phyloP scores from a whole-genome alignment of 2,113 vertebrate genomes.

The Lepidiolamprologus cunningtoni region DNA sequence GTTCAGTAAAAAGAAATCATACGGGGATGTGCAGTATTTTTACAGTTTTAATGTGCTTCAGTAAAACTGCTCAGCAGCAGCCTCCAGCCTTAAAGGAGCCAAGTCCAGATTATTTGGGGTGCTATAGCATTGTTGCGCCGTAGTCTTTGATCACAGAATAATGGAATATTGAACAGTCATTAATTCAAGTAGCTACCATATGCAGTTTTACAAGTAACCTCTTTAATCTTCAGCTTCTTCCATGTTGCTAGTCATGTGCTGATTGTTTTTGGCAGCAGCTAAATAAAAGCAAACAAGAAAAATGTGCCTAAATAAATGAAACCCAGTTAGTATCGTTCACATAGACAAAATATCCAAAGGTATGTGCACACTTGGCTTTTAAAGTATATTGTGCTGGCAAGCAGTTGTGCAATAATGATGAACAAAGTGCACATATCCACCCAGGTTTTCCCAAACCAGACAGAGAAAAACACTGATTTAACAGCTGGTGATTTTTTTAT shows the following conservation, averaged over 20 bases:
- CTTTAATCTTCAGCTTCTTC: neutral
- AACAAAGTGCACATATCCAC: neutral
- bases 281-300: neutral
- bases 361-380: neutral
- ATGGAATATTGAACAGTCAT: conserved; percentile 43
- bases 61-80: neutral
- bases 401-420: neutral
- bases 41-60: neutral
- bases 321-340: neutral
- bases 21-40: neutral
- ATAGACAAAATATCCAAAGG: neutral
- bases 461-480: neutral
- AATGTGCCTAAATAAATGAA: neutral
- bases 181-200: conserved; percentile 22
- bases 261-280: neutral
- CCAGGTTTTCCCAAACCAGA: neutral
- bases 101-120: neutral
- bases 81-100: neutral
- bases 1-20: neutral
- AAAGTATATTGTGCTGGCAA: neutral
- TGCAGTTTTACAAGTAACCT: neutral
- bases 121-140: neutral
- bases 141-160: conserved; percentile 25
- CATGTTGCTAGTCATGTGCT: neutral
- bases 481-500: neutral